Evolutionary conservation across 2,113 vertebrate species (phyloP).

Genomic region (Strix uralensis): DNA sequence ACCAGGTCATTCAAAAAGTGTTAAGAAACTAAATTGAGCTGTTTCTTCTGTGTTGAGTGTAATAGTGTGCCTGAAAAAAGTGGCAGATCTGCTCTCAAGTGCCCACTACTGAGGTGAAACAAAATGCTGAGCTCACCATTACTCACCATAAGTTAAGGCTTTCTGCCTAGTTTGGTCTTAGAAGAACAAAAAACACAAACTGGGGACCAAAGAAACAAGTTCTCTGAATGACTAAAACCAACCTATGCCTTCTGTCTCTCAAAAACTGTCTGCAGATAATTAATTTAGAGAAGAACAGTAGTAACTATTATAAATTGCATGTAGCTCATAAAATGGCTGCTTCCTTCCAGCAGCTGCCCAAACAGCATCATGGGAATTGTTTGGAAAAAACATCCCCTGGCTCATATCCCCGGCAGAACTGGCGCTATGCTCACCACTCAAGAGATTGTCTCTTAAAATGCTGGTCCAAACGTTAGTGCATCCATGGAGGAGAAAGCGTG

Average conservation of each 20-base stretch:
- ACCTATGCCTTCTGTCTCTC: neutral
- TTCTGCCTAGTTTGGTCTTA: neutral
- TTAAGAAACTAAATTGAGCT: neutral
- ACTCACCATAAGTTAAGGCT: neutral
- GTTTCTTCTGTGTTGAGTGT: neutral
- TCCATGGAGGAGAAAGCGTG: neutral
- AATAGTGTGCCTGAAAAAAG: neutral
- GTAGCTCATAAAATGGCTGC: neutral
- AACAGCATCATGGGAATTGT: neutral
- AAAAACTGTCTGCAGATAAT: neutral
- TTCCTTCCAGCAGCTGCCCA: neutral
- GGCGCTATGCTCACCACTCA: neutral
- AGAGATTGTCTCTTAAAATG: neutral
- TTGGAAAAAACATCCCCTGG: neutral
- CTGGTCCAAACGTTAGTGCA: neutral
- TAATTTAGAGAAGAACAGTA: neutral
- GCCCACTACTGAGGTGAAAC: neutral
- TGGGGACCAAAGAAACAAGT: neutral
- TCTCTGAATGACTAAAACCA: neutral
- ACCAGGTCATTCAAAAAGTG: neutral
- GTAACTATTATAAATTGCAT: neutral
- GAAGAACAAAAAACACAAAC: neutral
- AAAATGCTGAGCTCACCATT: neutral
- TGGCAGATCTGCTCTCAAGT: neutral
- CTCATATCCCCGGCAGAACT: neutral